Percentiles rank a stretch among this genome's conserved stretches.
Conservation (phyloP, 2,113 vertebrate genomes). For the Leptocoma aspasia region DNA sequence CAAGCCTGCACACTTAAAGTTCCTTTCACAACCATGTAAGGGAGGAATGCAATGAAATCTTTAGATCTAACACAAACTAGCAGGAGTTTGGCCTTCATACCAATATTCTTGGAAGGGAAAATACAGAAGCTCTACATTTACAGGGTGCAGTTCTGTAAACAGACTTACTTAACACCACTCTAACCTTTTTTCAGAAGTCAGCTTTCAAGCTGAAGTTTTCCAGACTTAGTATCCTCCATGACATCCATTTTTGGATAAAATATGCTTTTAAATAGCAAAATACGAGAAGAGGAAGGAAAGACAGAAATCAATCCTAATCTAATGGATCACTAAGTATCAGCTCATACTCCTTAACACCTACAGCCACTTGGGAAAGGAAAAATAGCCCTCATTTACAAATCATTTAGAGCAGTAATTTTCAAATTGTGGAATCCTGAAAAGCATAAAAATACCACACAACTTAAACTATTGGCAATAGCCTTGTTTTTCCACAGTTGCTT, state of each 20-base stretch:
- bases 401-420: background rate
- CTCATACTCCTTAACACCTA: background rate
- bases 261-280: background rate
- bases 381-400: background rate
- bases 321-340: constrained; percentile 4
- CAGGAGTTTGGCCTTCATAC: background rate
- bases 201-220: background rate
- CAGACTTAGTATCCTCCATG: background rate
- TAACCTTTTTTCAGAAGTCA: background rate
- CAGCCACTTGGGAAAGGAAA: background rate
- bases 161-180: background rate
- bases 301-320: background rate
- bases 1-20: background rate
- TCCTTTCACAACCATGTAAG: background rate
- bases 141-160: background rate
- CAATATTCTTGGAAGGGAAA: background rate
- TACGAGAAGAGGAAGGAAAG: background rate
- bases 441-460: background rate
- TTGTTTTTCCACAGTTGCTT: background rate
- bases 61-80: background rate
- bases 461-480: background rate
- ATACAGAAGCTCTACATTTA: background rate
- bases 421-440: background rate
- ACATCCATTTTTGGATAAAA: background rate
- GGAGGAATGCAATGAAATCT: background rate